A percentile compares a stretch with the other conserved stretches of the same genome.
Evolutionary conservation across 2,888 invertebrate species (phyloP).

Genomic region (Andrena fulva): DNA sequence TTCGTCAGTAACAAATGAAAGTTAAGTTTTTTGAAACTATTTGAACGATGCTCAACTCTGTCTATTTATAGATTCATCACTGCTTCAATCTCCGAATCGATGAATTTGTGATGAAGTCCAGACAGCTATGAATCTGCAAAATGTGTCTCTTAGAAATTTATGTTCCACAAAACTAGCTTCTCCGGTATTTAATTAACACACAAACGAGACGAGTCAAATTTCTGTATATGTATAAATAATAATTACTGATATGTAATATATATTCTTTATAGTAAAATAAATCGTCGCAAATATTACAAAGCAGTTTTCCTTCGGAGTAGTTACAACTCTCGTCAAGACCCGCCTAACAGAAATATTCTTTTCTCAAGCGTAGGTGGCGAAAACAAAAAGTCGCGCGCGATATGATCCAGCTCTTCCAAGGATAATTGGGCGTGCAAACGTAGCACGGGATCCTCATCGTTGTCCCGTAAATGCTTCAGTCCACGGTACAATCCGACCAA

Average conservation of each 20-base stretch:
- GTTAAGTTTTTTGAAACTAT: not conserved
- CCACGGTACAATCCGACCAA: conserved; percentile 90
- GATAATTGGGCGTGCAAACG: conserved; percentile 92
- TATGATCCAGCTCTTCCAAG: conserved; percentile 90
- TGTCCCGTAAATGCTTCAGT: conserved; percentile 88
- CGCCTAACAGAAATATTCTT: conserved; percentile 83
- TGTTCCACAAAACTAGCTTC: not conserved
- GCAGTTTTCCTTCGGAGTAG: not conserved
- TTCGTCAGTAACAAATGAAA: not conserved
- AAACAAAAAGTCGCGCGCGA: conserved; percentile 88
- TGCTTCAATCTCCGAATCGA: not conserved
- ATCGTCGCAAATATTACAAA: conserved; percentile 3
- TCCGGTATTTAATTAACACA: not conserved
- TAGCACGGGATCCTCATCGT: conserved; percentile 89
- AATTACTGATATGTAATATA: conserved; percentile 14
- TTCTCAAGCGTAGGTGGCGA: conserved; percentile 87
- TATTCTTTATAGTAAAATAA: conserved; percentile 47
- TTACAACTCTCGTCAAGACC: not conserved
- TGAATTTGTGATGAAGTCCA: not conserved
- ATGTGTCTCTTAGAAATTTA: not conserved
- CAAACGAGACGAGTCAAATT: not conserved
- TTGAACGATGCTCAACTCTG: not conserved
- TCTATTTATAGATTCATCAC: not conserved
- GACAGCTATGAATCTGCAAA: too few species aligned
- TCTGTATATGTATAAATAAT: conserved; percentile 8